Evolutionary conservation across 2,113 vertebrate genomes (phyloP), one percentile per base, ranked within the genome.

Genomic region (Dermatemys mawii): DNA sequence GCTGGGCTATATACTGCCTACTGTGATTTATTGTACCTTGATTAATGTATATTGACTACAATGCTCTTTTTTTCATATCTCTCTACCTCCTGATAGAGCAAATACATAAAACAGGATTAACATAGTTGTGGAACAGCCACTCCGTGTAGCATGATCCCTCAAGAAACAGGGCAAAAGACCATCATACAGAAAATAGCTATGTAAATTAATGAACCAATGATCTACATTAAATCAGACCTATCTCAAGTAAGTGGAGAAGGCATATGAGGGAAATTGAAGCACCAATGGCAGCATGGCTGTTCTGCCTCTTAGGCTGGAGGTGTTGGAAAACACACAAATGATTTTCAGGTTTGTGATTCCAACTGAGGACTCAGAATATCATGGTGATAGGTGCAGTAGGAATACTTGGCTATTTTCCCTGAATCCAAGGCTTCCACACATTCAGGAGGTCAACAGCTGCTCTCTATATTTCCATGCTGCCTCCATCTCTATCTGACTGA

Each of bases 101-200:
- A 90, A 73, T 50, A 16, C 92, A 38, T 41, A 46, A 75, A 75
- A 44, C 70, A 75, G 46, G 46, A 22, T 51, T 83, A 87, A 85
- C 9, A 70, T 76, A 81, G 32, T 12, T 80, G 21, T 87, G 49
- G 50, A 83, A 49, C 53, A 78, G 79, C 24, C 8, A 24, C 50
- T 87, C 84, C 2, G 63, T n/a, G 75, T 5, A 70, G 29, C 4
- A 44, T 22, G 44, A 50, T 96, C 88, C 84, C 80, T 38, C 76
- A 60, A 80, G 53, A 92, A 93, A 86, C 1, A 0, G 92, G 27
- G 35, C 13, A 11, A 9, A 10, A 21, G n/a, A 44, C 94, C 51
- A 41, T 79, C 89, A 81, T 35, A 76, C 50, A 79, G 67, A 32
- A 63, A 81, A 81, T 79, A 63, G 16, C 21, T 13, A 24, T 41